Evolutionary conservation across 2,113 vertebrate species (phyloP).

Genomic region (Mionectes macconnelli): DNA sequence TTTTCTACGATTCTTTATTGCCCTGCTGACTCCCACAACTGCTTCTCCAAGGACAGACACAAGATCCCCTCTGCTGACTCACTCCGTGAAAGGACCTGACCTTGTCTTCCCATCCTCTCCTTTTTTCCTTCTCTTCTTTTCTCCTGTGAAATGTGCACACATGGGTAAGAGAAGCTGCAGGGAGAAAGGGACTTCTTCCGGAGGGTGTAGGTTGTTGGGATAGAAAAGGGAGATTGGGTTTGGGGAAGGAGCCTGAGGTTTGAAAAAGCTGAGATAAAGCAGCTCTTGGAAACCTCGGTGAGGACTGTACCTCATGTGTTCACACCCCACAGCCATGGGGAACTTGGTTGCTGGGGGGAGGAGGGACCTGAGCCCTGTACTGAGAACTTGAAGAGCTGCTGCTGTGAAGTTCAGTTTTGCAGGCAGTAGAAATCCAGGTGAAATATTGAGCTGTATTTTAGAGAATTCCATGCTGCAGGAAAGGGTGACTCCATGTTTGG

Average conservation of each 20-base stretch:
- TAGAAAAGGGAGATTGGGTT: background rate
- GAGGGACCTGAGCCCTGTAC: background rate
- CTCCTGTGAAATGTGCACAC: background rate
- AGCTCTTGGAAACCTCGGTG: background rate
- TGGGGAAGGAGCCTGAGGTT: background rate
- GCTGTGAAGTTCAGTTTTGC: background rate
- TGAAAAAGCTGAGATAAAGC: background rate
- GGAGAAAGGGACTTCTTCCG: background rate
- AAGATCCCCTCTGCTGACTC: background rate
- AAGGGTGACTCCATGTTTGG: background rate
- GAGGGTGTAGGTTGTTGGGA: background rate
- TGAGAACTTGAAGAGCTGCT: background rate
- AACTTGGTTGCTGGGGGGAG: background rate
- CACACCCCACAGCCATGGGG: background rate
- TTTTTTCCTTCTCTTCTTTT: background rate
- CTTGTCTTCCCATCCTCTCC: background rate
- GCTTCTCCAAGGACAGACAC: background rate
- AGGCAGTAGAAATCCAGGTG: background rate
- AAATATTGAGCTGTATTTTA: background rate
- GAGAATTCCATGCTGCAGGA: background rate
- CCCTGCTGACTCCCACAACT: background rate
- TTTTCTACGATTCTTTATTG: background rate
- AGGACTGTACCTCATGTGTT: rapidly evolving
- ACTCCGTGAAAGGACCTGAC: background rate
- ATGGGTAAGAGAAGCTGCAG: background rate